Evolutionary conservation across 2,113 vertebrate species (phyloP), one percentile per base, ranked within the genome.

Genomic region (Odocoileus virginianus): DNA sequence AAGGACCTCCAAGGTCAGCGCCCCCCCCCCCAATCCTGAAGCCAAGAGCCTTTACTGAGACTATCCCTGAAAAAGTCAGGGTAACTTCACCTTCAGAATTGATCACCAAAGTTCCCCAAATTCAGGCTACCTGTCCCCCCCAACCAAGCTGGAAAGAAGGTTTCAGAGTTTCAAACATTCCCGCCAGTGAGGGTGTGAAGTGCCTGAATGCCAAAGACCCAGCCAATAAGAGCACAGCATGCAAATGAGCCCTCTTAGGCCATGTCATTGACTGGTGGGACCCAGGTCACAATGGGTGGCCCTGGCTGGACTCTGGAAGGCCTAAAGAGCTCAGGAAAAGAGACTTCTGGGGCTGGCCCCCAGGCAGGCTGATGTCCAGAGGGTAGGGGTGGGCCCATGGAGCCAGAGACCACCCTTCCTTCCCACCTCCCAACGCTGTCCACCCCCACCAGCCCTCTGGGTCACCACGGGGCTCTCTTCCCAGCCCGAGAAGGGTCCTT

Each of bases 211-310:
- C 95, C 74, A 52, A 97, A 97, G 87, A n/a, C 40, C 43, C 52
- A 83, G 60, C 97, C 97, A 97, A 94, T 98, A 45, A 57, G 55
- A 81, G 45, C 3, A 23, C 2, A 8, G 55, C 54, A 94, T 97
- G 95, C 76, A 97, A 97, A 98, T 97, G 9, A 93, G 10, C 86
- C 54, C 25, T 7, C 1, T 43, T 67, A 58, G 64, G 52, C 58
- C 58, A 21, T 40, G 10, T 87, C 50, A 28, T 82, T 74, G 84
- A 40, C 61, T 23, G 25, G 33, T 25, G 45, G 54, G 23, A 23
- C n/a, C 25, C 92, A 92, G 84, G 92, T 98, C 97, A 97, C 57
- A 97, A 96, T 96, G 64, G 64, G 94, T 96, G 33, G n/a, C 43
- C 40, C 83, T 61, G 25, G n/a, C 60, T 82, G 2, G 30, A 28